Evolutionary conservation across 2,888 invertebrate species (phyloP).

Genomic region (Meiosimyza platycephala): DNA sequence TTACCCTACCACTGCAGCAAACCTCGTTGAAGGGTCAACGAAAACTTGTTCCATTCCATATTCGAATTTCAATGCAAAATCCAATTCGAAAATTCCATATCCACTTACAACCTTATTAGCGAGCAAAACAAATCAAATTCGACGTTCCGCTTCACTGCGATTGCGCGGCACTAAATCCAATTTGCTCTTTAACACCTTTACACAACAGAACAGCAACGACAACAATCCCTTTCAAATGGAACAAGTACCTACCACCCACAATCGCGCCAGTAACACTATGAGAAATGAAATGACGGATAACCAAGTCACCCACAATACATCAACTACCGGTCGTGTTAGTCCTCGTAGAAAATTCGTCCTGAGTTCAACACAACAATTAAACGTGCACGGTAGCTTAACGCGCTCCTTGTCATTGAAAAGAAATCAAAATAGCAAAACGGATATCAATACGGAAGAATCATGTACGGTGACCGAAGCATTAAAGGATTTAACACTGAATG

Average conservation of each 20-base stretch:
- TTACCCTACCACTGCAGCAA: background rate
- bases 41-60: slow-evolving; percentile 24
- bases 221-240: slow-evolving; percentile 25
- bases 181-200: slow-evolving; percentile 53
- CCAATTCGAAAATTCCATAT: slow-evolving; percentile 52
- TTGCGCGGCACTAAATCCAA: slow-evolving; percentile 72
- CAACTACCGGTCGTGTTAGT: slow-evolving; percentile 42
- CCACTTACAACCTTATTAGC: slow-evolving; percentile 47
- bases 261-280: slow-evolving; percentile 46
- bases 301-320: slow-evolving; percentile 33
- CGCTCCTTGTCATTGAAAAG: slow-evolving; percentile 52
- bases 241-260: slow-evolving; percentile 1
- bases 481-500: slow-evolving; percentile 37
- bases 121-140: slow-evolving; percentile 66
- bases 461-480: slow-evolving; percentile 38
- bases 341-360: slow-evolving; percentile 45
- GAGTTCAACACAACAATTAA: slow-evolving; percentile 40
- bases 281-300: slow-evolving; percentile 12
- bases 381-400: slow-evolving; percentile 44
- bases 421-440: slow-evolving; percentile 52
- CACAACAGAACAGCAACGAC: slow-evolving; percentile 39
- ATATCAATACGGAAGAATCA: slow-evolving; percentile 43
- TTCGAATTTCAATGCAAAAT: slow-evolving; percentile 51
- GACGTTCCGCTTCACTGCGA: slow-evolving; percentile 76
- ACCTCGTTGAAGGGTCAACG: slow-evolving; percentile 24